Conservation (phyloP, 2,888 invertebrate genomes). For the Apotomis betuletana region DNA sequence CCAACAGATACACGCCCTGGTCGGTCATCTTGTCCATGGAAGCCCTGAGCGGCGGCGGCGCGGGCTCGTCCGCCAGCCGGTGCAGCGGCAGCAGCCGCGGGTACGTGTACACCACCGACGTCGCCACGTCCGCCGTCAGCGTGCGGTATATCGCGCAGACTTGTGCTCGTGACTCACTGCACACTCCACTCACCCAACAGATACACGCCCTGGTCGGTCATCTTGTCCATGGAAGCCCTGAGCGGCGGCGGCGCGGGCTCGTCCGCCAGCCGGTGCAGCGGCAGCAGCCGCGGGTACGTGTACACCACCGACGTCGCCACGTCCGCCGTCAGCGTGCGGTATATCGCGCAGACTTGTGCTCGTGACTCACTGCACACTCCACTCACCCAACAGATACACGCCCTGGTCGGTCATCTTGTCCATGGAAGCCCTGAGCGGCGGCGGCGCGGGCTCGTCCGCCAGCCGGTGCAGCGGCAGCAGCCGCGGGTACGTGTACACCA, state of each 20-base stretch:
- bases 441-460: conserved; percentile 77
- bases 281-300: conserved; percentile 96
- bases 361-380: background rate
- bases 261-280: conserved; percentile 87
- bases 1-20: conserved; percentile 94
- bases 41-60: conserved; percentile 89
- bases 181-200: conserved; percentile 86
- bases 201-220: conserved; percentile 93
- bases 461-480: conserved; percentile 92
- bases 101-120: conserved; percentile 94
- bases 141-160: too few species aligned
- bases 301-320: conserved; percentile 91
- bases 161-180: too few species aligned
- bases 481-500: conserved; percentile 96
- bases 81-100: conserved; percentile 94
- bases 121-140: conserved; percentile 92
- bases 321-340: conserved; percentile 93
- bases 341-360: too few species aligned
- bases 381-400: conserved; percentile 92
- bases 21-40: conserved; percentile 93
- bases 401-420: conserved; percentile 95
- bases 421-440: conserved; percentile 91
- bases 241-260: conserved; percentile 85
- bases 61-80: conserved; percentile 80
- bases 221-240: conserved; percentile 94